A percentile compares a stretch with the other conserved stretches of the same genome.
phyloP scores from a whole-genome alignment of 2,797 vertebrate genomes.

The Decapterus maruadsi region DNA sequence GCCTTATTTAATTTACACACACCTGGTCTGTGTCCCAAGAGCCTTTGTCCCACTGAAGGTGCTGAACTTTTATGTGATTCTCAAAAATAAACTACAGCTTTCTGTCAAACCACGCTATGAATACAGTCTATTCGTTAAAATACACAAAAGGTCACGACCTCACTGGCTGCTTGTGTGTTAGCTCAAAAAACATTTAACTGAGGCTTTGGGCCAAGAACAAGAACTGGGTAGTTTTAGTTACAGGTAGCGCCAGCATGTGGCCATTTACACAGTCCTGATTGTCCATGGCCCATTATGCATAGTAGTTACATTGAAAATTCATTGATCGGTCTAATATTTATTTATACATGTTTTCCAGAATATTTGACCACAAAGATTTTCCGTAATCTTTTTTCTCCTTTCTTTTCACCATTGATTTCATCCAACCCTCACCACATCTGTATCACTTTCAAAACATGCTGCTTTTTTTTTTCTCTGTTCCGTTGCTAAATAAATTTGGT shows the following conservation, averaged over 20 bases:
- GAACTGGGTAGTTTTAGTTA: background rate
- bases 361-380: slow-evolving; percentile 2
- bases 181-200: background rate
- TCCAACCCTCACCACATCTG: background rate
- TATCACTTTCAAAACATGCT: background rate
- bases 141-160: background rate
- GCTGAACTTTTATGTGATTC: slow-evolving; percentile 5
- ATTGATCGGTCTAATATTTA: background rate
- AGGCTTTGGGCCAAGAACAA: background rate
- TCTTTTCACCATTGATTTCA: background rate
- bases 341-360: background rate
- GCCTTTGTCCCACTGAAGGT: slow-evolving; percentile 12
- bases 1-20: slow-evolving; percentile 45
- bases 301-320: background rate
- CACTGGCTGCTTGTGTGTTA: background rate
- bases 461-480: background rate
- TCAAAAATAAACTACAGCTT: background rate
- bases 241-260: slow-evolving; percentile 44
- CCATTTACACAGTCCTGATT: background rate
- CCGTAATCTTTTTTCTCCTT: background rate
- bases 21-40: slow-evolving; percentile 20
- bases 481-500: background rate
- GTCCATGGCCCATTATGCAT: background rate
- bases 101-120: background rate
- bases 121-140: slow-evolving; percentile 4